Base-by-base conservation (phyloP, 2,888 invertebrate genomes). In the Invenusta paracnida region DNA sequence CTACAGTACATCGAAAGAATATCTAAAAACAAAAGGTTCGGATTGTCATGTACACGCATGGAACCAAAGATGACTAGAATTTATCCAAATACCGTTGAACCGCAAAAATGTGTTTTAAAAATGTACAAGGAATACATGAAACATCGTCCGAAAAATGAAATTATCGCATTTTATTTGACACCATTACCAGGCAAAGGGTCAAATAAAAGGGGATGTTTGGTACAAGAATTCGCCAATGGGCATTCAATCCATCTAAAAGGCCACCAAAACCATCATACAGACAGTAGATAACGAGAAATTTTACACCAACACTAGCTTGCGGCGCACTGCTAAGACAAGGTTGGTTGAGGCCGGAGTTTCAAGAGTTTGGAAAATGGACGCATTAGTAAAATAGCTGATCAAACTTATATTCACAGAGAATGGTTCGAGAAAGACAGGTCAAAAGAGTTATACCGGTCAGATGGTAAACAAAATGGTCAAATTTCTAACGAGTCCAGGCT, bases 371-470 rank as follows among this genome's bases (percentile, higher is more conserved):
- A 25, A 73, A 73, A 5, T 73, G 73, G 73, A 13, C 17, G 73
- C 17, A 73, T 73, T 5, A 23, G 23, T 5, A 2, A 73, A 23
- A 25, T 25, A 23, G 73, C 73, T 73, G 73, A 73, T 25, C 73
- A 73, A 73, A 23, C 73, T 73, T 73, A 73, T 25, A 73, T 73
- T 23, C 73, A 73, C 73, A 73, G 27, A 73, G 73, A 73, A 73
- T 73, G 73, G 73, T 73, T 73, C 27, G 17, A 73, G 27, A 73
- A 73, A 73, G 23, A 23, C 5, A 73, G 5, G 73, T 73, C 73
- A 73, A 25, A 23, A 73, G 73, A 5, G 23, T 73, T 73, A 25
- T 73, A 73, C 73, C 5, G 48, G 48, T 48, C 48, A 48, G 48
- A 48, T 48, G 48, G 48, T 48, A 48, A 48, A 48, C 48, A 48